Conservation (phyloP, 2,888 invertebrate species). For the Scaeva pyrastri region DNA sequence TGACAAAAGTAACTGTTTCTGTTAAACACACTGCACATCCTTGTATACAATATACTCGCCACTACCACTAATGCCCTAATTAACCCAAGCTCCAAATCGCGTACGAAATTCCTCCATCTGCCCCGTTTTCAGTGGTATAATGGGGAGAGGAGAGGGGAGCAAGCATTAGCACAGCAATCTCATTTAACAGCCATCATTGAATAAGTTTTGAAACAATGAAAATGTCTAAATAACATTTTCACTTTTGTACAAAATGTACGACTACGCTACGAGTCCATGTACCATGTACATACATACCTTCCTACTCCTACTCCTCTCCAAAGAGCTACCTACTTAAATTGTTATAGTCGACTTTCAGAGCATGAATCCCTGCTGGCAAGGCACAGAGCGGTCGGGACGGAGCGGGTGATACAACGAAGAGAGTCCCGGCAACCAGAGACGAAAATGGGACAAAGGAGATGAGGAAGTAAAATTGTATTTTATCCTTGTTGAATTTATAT, state of each 20-base stretch:
- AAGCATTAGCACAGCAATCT: conserved; percentile 31
- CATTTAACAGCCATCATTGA: conserved; percentile 66
- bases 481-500: conserved; percentile 43
- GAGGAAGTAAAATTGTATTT: conserved; percentile 57
- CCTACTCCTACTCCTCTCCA: too few species aligned
- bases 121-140: neutral
- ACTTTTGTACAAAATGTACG: too few species aligned
- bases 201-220: conserved; percentile 69
- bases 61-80: conserved; percentile 57
- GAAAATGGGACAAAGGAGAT: neutral
- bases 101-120: conserved; percentile 31
- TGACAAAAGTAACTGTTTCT: conserved; percentile 16
- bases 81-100: conserved; percentile 60
- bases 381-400: neutral
- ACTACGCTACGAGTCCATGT: too few species aligned
- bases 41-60: neutral
- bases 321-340: conserved; percentile 66
- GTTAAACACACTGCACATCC: conserved; percentile 30
- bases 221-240: conserved; percentile 70
- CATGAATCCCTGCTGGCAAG: neutral
- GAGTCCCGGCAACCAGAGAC: neutral
- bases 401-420: too few species aligned
- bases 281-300: too few species aligned
- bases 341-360: conserved; percentile 61
- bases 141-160: too few species aligned